A percentile compares a stretch with the other conserved stretches of the same genome.
These are phyloP conservation scores for Rousettus leschenaultii DNA, from an alignment of 2,113 vertebrate genomes.

Conservation along the genomic window DNA sequence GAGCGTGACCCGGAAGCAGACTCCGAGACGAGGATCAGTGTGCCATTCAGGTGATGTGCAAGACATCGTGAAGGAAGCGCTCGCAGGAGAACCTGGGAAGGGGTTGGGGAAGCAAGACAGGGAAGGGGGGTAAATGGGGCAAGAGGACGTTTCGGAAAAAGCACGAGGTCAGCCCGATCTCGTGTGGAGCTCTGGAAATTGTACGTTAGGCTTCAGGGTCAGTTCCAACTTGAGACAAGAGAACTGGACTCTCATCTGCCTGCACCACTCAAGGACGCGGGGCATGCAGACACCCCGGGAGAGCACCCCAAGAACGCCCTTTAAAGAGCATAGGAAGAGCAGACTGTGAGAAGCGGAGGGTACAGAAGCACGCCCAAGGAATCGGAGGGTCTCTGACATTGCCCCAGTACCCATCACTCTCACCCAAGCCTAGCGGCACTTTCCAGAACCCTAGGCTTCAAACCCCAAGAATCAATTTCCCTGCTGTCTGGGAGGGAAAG, in stretches of 20 bases:
- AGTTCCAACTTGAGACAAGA: background rate
- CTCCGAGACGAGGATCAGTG: background rate
- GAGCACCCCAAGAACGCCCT: background rate
- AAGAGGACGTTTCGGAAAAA: background rate
- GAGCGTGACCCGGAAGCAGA: background rate
- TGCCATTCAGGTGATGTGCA: background rate
- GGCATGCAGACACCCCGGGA: accelerated
- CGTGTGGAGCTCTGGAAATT: background rate
- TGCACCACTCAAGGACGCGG: background rate
- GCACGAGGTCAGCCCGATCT: background rate
- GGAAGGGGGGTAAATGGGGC: background rate
- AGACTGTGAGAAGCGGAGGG: background rate
- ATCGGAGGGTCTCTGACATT: accelerated
- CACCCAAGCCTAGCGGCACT: background rate
- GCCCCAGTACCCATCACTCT: accelerated
- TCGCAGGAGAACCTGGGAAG: background rate
- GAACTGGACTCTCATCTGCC: background rate
- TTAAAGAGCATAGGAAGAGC: background rate
- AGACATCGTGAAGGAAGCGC: background rate
- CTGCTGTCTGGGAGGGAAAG: background rate
- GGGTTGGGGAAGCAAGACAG: background rate
- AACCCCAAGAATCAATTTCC: background rate
- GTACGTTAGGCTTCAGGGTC: background rate
- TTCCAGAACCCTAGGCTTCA: background rate
- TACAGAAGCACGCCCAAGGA: background rate